Evolutionary conservation across 2,888 invertebrate genomes (phyloP).

Genomic region (Syritta pipiens): DNA sequence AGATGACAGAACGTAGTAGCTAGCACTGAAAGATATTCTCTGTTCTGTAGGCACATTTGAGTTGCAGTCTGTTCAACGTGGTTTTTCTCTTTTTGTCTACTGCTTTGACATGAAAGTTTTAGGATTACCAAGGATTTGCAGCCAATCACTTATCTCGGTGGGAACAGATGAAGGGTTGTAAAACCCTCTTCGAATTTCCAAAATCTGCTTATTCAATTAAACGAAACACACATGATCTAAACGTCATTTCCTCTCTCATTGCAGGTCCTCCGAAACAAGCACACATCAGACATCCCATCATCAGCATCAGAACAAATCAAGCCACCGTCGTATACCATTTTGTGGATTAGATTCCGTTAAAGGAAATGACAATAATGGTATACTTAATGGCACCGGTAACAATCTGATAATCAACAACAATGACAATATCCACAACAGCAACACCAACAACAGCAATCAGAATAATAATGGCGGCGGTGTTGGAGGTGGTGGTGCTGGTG

Average conservation of each 20-base stretch:
- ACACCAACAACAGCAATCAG: constrained; percentile 17
- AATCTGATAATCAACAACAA: constrained; percentile 64
- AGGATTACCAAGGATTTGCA: no score
- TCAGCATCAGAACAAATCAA: constrained; percentile 71
- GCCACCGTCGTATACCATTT: constrained; percentile 75
- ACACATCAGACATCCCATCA: constrained; percentile 67
- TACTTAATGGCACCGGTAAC: constrained; percentile 66
- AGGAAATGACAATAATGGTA: constrained; percentile 75
- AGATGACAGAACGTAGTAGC: constrained; percentile 42
- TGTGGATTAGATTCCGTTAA: constrained; percentile 75
- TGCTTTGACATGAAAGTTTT: no score
- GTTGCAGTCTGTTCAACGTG: neutral
- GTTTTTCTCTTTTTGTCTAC: no score
- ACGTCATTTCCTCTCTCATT: constrained; percentile 19
- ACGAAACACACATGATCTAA: neutral
- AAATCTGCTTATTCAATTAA: neutral
- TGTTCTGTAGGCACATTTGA: neutral
- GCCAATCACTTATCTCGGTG: no score
- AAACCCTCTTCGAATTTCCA: neutral
- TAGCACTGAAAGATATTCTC: neutral
- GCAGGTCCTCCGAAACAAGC: constrained; percentile 70
- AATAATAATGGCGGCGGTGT: constrained; percentile 1
- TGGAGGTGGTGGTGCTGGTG: constrained; percentile 68
- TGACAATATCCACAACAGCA: constrained; percentile 36
- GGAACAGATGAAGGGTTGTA: no score